Evolutionary conservation across 2,888 invertebrate genomes (phyloP), one percentile per base, ranked within the genome.

Genomic region (Mermis nigrescens): DNA sequence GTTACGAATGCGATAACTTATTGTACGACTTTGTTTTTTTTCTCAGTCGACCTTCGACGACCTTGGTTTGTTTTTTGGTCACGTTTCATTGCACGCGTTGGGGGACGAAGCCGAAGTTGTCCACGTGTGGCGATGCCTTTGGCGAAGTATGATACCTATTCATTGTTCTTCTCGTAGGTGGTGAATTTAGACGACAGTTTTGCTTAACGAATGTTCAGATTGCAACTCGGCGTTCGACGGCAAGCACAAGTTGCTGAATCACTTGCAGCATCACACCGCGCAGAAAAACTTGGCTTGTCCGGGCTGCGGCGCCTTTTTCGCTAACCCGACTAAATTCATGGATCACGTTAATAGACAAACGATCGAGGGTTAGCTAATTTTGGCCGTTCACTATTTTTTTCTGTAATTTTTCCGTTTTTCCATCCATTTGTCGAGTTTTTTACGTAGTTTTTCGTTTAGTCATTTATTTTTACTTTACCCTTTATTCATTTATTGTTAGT

Each of bases 261-360:
- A 95, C 69, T 73, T 85, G 7, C 78, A 83, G 46, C 81, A 81
- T 2, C 95, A 95, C 70, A 87, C 89, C 0, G 84, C 84, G 62
- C 89, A 91, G 72, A 83, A 85, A 69, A 72, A 82, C 26, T 80
- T 86, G 0, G 92, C 88, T 0, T 95, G 95, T 74, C 86, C 85
- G n/a, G 83, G 83, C 62, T 95, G 95, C 74, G 90, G 90, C 0
- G 80, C 80, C 31, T 80, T 85, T 62, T 92, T 91, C 73, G 79
- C 84, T 0, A 83, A 81, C 57, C 83, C 83, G 65, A 83, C 85
- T 19, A 87, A 87, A 69, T 82, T 90, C 63, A 78, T 80, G 64
- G 88, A 91, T 70, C 95, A 95, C 73, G 79, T 88, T 64, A 80
- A 81, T 64, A 78, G 91, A 56, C 90, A 92, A 77, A 80, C 83